Percentiles rank a stretch among this genome's conserved stretches.
phyloP scores from a whole-genome alignment of 2,797 vertebrate species.

The Lutjanus campechanus region DNA sequence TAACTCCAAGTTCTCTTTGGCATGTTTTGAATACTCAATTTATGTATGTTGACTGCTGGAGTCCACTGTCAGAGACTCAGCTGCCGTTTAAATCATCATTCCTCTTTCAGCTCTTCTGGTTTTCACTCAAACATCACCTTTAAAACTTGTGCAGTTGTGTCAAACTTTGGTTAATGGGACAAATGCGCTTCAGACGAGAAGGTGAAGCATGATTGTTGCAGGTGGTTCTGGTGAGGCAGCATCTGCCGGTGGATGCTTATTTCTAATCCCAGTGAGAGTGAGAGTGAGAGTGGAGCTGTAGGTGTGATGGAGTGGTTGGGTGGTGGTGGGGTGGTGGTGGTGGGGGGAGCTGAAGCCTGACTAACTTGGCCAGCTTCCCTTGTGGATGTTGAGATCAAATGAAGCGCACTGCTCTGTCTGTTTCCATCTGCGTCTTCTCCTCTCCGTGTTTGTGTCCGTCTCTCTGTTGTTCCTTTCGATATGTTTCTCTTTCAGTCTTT shows the following conservation, averaged over 20 bases:
- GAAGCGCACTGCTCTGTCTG: conserved; percentile 25
- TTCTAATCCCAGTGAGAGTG: conserved; percentile 30
- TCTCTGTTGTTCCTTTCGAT: not conserved
- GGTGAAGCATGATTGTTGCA: conserved; percentile 8
- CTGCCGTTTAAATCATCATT: not conserved
- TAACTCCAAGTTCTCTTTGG: not conserved
- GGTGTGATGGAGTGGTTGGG: conserved; percentile 12
- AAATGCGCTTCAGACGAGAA: not conserved
- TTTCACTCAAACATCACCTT: not conserved
- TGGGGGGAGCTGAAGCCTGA: conserved; percentile 19
- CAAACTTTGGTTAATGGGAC: not conserved
- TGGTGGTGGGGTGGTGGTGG: too few relatives aligned
- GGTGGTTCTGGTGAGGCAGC: conserved; percentile 15
- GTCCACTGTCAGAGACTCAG: not conserved
- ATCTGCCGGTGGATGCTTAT: conserved; percentile 14
- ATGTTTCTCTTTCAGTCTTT: not conserved
- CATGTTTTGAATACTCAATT: not conserved
- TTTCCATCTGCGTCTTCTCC: conserved; percentile 30
- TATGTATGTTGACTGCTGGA: not conserved
- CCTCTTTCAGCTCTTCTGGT: not conserved
- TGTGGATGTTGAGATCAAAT: conserved; percentile 46
- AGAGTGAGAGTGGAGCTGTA: not conserved
- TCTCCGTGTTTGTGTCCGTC: not conserved
- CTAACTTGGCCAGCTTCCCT: conserved; percentile 27
- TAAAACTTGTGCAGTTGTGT: not conserved